Percentiles rank a stretch among this genome's conserved stretches.
These are phyloP conservation scores for Ophiodon elongatus DNA, from an alignment of 2,113 vertebrate genomes.

Conservation along the genomic window DNA sequence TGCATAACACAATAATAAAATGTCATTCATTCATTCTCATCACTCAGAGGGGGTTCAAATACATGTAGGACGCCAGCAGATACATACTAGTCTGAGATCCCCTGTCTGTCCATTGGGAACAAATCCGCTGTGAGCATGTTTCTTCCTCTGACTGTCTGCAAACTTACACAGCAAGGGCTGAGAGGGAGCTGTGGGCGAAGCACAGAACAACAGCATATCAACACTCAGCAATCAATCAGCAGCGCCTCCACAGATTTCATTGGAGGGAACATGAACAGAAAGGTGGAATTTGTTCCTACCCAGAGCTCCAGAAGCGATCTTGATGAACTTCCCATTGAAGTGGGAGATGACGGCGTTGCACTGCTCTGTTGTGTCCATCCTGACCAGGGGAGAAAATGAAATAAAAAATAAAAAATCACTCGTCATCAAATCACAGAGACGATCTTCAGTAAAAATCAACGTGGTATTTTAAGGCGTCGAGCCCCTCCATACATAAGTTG, in stretches of 20 bases:
- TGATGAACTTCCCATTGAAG: constrained; percentile 99
- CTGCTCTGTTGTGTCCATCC: constrained; percentile 96
- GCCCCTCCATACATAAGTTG: not conserved
- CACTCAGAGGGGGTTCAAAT: not conserved
- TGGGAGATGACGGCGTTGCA: constrained; percentile 94
- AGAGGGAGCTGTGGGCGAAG: constrained; percentile 87
- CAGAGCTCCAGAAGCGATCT: constrained; percentile 90
- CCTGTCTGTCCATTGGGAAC: constrained; percentile 95
- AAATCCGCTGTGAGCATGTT: constrained; percentile 95
- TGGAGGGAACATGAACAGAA: not conserved
- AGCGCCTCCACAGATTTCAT: constrained; percentile 8
- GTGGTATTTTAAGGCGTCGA: not conserved
- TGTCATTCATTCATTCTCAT: not conserved
- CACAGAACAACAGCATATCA: not conserved
- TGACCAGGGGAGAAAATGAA: constrained; percentile 63
- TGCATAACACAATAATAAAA: not conserved
- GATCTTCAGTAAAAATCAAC: not conserved
- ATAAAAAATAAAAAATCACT: constrained; percentile 7
- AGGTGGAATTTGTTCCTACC: constrained; percentile 69
- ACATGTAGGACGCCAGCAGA: constrained; percentile 64
- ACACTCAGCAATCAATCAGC: constrained; percentile 23
- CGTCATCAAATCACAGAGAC: constrained; percentile 10
- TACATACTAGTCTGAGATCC: constrained; percentile 98
- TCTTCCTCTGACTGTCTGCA: constrained; percentile 98
- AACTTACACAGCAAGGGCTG: constrained; percentile 99